A percentile compares a stretch with the other conserved stretches of the same genome.
Conservation (phyloP, 2,797 vertebrate species). For the Cercopithecus neglectus region DNA sequence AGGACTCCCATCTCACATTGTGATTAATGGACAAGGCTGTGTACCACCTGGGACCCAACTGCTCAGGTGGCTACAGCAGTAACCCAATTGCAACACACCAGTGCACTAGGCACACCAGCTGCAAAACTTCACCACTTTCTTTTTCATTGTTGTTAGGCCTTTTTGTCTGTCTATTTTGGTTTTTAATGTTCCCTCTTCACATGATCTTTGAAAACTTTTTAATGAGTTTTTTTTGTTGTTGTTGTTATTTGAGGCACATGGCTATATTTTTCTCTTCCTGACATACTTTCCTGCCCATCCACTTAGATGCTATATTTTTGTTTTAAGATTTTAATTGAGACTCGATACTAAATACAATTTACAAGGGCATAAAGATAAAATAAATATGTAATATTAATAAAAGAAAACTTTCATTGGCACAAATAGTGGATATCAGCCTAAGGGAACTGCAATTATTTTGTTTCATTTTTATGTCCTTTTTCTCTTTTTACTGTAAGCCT, state of each 20-base stretch:
- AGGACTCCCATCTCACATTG: neutral
- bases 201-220: neutral
- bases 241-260: neutral
- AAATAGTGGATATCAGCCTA: too few relatives aligned
- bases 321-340: neutral
- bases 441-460: neutral
- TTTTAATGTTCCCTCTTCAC: neutral
- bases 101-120: neutral
- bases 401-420: neutral
- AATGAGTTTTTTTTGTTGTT: neutral
- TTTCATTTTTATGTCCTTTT: neutral
- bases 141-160: neutral
- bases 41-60: neutral
- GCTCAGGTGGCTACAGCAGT: neutral
- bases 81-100: neutral
- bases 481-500: neutral
- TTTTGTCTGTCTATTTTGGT: neutral
- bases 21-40: neutral
- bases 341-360: neutral
- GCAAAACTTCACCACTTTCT: neutral
- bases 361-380: neutral
- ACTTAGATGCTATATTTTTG: neutral
- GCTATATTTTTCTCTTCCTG: neutral
- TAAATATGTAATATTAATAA: neutral
- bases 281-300: neutral